Percentiles rank a stretch among this genome's conserved stretches.
Evolutionary conservation across 1,140 invertebrate species (phyloP).

Genomic region (Platyura marginata): DNA sequence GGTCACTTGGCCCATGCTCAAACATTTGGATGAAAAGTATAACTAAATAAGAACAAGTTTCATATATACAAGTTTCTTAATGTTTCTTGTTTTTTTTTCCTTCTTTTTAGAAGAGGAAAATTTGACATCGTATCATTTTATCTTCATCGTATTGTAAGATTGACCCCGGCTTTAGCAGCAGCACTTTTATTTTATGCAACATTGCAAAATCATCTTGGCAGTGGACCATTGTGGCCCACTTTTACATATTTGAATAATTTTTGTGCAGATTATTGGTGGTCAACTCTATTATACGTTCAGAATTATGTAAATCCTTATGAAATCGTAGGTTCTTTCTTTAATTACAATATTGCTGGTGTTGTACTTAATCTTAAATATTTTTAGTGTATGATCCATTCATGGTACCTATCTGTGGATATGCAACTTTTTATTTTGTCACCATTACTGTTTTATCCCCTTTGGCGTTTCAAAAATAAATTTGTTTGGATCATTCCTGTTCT

Average conservation of each 20-base stretch:
- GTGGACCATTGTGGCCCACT: conserved; percentile 16
- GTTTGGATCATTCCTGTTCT: conserved; percentile 9
- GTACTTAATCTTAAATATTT: conserved; percentile 9
- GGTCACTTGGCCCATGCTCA: neutral
- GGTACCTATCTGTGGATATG: conserved; percentile 77
- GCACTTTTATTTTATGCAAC: conserved; percentile 16
- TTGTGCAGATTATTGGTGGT: conserved; percentile 17
- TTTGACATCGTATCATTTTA: conserved; percentile 18
- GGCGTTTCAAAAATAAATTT: conserved; percentile 29
- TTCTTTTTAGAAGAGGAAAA: conserved; percentile 5
- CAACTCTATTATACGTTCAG: conserved; percentile 17
- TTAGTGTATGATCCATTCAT: conserved; percentile 76
- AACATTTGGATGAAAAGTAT: neutral
- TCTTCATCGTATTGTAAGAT: conserved; percentile 15
- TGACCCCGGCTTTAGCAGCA: conserved; percentile 15
- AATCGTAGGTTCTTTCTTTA: conserved; percentile 8
- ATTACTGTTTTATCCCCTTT: conserved; percentile 45
- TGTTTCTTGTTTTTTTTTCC: too few species aligned
- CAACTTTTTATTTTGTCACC: conserved; percentile 64
- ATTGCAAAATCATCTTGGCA: conserved; percentile 11
- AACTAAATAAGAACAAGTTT: too few species aligned
- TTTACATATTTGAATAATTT: conserved; percentile 10
- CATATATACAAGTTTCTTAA: too few species aligned
- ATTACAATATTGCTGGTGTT: neutral
- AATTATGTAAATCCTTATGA: conserved; percentile 16